Conservation (phyloP, 2,113 vertebrate genomes). For the Scomber colias region DNA sequence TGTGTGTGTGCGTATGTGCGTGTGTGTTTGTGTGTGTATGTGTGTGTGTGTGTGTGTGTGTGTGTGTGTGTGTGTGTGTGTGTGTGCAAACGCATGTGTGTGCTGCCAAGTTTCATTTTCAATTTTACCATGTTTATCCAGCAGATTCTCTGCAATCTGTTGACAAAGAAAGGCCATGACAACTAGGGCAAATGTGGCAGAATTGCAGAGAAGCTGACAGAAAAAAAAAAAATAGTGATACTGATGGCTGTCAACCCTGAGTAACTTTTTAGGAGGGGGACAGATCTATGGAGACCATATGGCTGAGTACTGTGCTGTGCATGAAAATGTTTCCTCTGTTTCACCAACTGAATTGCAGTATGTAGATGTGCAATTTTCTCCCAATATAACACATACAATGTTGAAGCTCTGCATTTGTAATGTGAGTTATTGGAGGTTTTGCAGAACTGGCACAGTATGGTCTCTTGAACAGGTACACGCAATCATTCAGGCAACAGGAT, state of each 20-base stretch:
- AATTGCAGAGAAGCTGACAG: conserved; percentile 60
- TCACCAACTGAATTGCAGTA: conserved; percentile 24
- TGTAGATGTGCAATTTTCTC: conserved; percentile 37
- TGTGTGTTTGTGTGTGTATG: conserved; percentile 22
- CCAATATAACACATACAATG: conserved; percentile 36
- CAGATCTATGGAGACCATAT: conserved; percentile 35
- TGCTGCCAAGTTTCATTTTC: conserved; percentile 77
- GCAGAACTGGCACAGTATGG: neutral
- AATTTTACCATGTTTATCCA: conserved; percentile 78
- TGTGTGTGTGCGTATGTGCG: conserved; percentile 31
- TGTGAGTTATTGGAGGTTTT: neutral
- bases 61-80: conserved; percentile 16
- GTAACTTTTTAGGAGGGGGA: conserved; percentile 42
- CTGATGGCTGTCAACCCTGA: conserved; percentile 70
- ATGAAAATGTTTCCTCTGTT: conserved; percentile 33
- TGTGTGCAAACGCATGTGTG: neutral
- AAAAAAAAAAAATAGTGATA: conserved; percentile 54
- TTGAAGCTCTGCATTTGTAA: conserved; percentile 17
- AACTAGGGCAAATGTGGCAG: conserved; percentile 67
- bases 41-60: conserved; percentile 18
- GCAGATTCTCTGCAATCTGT: conserved; percentile 77
- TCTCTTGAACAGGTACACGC: conserved; percentile 24
- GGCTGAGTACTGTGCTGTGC: conserved; percentile 11
- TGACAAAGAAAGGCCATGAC: conserved; percentile 72
- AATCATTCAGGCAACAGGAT: conserved; percentile 36